Percentiles rank a stretch among this genome's conserved stretches.
Conservation (phyloP, 2,888 invertebrate species). For the Agriotes lineatus region DNA sequence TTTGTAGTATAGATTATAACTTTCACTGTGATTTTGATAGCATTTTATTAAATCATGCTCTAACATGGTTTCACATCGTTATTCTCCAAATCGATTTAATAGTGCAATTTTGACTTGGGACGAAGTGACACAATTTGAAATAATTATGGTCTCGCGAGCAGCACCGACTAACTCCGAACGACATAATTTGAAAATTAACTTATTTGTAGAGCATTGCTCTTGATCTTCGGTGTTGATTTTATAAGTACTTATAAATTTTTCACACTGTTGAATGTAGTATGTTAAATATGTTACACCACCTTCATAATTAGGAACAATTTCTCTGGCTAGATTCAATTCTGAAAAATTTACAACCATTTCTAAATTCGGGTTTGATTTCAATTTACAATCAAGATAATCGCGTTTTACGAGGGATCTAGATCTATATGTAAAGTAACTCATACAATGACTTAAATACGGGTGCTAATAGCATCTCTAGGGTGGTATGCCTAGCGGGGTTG, state of each 20-base stretch:
- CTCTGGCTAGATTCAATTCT: constrained; percentile 14
- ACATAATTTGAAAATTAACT: too few species aligned
- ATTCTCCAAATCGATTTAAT: constrained; percentile 36
- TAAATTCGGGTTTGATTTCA: background rate
- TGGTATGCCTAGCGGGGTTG: too few species aligned
- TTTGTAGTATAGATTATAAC: constrained; percentile 44
- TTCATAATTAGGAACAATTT: constrained; percentile 22
- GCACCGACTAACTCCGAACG: constrained; percentile 38
- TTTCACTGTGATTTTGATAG: constrained; percentile 34
- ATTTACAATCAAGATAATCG: too few species aligned
- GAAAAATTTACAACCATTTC: background rate
- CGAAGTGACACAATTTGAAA: background rate
- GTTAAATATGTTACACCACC: constrained; percentile 2
- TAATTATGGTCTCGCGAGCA: background rate
- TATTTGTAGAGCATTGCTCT: background rate
- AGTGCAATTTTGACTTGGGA: constrained; percentile 13
- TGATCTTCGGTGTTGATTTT: background rate
- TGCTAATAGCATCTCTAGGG: too few species aligned
- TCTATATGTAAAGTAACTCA: too few species aligned
- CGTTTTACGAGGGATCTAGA: too few species aligned
- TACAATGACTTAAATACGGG: too few species aligned
- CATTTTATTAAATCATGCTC: too few species aligned
- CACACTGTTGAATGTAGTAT: background rate
- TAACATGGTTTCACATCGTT: too few species aligned
- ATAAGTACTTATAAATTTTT: constrained; percentile 13